Base-by-base conservation (phyloP, 1,140 invertebrate genomes). In the Papilio helenus region DNA sequence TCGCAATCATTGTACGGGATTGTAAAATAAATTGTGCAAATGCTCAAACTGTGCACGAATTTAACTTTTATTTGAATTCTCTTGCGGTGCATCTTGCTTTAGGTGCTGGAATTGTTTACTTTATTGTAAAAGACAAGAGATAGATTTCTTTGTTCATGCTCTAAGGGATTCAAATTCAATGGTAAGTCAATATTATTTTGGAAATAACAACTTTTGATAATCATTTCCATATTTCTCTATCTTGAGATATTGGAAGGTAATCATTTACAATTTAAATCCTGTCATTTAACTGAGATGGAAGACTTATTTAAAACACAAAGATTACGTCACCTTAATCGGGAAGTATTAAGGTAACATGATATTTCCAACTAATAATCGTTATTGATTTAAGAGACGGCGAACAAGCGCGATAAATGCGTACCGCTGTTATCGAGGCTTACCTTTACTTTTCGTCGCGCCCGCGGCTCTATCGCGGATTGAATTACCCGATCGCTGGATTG, bases 1-100 rank as follows among this genome's bases (percentile, higher is more conserved):
- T 91, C 82, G 84, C 83, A 86, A 87, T 89, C 87, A 87, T 89
- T 92, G 83, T 84, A 84, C 84, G 83, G 84, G 88, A 89, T 88
- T 86, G 88, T 87, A 85, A 82, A 84, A 86, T 86, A 89, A 87
- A 89, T 89, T 88, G 79, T 84, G 80, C 79, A 82, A 73, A 79
- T 83, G 61, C 20, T 77, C 79, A 76, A 79, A 83, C 79, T 82
- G 79, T 61, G 78, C 81, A 80, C 79, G 82, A 84, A 84, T 86
- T 78, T 82, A 82, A 34, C 83, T 73, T 83, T 84, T 79, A 55
- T 80, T 82, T 79, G 79, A 84, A 85, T 83, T 84, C 58, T 78
- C 61, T 79, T 82, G 46, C 49, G 72, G 71, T 79, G 72, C 46
- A 72, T 34, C 39, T 65, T 26, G 72, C 10, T 74, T 71, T 73